phyloP scores from a whole-genome alignment of 2,113 vertebrate genomes.

The Dolichotis patagonum region DNA sequence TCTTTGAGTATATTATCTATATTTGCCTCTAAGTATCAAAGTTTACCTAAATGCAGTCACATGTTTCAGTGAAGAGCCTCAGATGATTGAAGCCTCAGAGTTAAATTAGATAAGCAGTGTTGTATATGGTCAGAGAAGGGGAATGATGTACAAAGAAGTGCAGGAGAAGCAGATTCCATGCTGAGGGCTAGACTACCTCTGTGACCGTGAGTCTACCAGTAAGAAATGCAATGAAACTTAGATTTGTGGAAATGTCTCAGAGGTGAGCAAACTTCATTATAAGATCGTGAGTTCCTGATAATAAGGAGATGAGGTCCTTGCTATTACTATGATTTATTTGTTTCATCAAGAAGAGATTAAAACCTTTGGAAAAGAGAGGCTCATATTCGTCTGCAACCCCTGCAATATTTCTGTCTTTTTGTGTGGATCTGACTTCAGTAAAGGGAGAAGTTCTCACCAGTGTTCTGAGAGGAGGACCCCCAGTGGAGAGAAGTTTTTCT shows the following conservation, averaged over 20 bases:
- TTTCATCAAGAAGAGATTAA: background rate
- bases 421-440: background rate
- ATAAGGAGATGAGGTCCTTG: background rate
- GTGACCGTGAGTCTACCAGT: background rate
- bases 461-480: background rate
- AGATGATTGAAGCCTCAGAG: background rate
- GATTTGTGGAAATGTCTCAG: background rate
- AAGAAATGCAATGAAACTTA: background rate
- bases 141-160: background rate
- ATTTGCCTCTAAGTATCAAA: background rate
- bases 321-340: background rate
- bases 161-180: background rate
- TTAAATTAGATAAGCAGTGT: background rate
- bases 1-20: background rate
- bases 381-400: background rate
- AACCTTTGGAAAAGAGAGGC: background rate
- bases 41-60: background rate
- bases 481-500: background rate
- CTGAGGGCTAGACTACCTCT: background rate
- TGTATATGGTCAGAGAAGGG: background rate
- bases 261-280: background rate
- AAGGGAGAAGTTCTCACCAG: background rate
- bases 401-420: background rate
- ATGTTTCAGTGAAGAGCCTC: background rate
- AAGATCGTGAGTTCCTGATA: background rate